Percentiles rank a stretch among this genome's conserved stretches.
Conservation (phyloP, 2,888 invertebrate genomes). For the Ichneumoninae sp. region DNA sequence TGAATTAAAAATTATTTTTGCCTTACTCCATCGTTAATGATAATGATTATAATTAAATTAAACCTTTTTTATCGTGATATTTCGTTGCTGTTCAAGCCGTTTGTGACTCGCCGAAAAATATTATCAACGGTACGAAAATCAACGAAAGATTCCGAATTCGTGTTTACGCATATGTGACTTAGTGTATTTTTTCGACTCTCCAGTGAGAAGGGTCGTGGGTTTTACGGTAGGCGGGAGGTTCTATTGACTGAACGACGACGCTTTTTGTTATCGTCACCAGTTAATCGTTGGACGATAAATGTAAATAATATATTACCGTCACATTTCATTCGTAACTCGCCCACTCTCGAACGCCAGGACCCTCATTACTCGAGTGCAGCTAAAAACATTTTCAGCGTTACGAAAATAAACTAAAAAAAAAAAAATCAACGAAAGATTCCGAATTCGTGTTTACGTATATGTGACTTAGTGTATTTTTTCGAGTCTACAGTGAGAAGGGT, state of each 20-base stretch:
- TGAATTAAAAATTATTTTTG: too few relatives aligned
- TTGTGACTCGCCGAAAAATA: not conserved
- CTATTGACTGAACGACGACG: constrained; percentile 17
- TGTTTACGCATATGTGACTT: not conserved
- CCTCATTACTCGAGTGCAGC: not conserved
- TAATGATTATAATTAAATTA: too few relatives aligned
- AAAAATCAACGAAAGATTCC: not conserved
- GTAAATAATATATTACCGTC: too few relatives aligned
- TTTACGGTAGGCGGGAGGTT: constrained; percentile 3
- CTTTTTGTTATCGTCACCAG: not conserved
- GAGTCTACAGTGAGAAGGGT: constrained; percentile 5
- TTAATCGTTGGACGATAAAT: too few relatives aligned
- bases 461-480: not conserved
- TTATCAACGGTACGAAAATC: not conserved
- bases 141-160: not conserved
- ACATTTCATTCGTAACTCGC: too few relatives aligned
- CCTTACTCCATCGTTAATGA: too few relatives aligned
- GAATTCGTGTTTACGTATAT: not conserved
- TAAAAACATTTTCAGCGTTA: not conserved
- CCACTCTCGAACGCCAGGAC: too few relatives aligned
- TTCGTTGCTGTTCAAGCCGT: too few relatives aligned
- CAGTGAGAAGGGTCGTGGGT: constrained; percentile 21
- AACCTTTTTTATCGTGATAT: too few relatives aligned
- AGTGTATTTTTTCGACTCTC: not conserved
- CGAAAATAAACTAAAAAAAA: not conserved